Evolutionary conservation across 2,113 vertebrate species (phyloP), one percentile per base, ranked within the genome.

Genomic region (Harpagus bidentatus): DNA sequence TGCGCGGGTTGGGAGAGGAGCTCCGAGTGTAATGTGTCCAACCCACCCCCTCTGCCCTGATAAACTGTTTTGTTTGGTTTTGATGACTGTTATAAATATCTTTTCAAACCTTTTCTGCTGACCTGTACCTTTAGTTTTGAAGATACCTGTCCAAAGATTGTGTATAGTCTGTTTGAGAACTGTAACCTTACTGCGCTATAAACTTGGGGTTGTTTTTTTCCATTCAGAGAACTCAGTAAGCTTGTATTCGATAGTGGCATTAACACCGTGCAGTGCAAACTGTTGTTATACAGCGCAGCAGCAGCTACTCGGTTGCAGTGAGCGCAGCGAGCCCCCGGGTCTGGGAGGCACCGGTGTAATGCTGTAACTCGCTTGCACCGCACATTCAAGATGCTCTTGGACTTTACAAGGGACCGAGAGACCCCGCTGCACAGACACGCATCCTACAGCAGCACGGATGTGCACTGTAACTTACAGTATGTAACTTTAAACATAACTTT

Each of bases 1-100:
- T 28, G 76, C 82, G 77, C 66, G 94, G 97, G 53, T 16, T 86
- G 90, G 93, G 80, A 90, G 97, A 97, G 96, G 95, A 94, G 95
- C 93, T 87, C 94, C 67, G 89, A 96, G 98, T 96, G 97, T 96
- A 90, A 97, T 62, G 85, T 80, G 88, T 86, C 98, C 97, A 98
- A 95, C 97, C 97, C 97, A 92, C 73, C 40, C 73, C 48, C 3
- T 25, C 50, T 63, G n/a, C 91, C 93, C 29, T 9, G 38, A 86
- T 10, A 73, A 91, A 73, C 50, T 16, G 20, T 28, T 90, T 13
- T 52, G 50, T 29, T 67, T 38, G 80, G 29, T 19, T 61, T 94
- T 74, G 61, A 56, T 86, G 83, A 78, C 77, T 73, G 38, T 65
- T 78, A 40, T 0, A 79, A 96, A 76, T 26, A n/a, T 11, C 43